Conservation (phyloP, 2,797 vertebrate genomes). For the Schizopygopsis pylzovi region DNA sequence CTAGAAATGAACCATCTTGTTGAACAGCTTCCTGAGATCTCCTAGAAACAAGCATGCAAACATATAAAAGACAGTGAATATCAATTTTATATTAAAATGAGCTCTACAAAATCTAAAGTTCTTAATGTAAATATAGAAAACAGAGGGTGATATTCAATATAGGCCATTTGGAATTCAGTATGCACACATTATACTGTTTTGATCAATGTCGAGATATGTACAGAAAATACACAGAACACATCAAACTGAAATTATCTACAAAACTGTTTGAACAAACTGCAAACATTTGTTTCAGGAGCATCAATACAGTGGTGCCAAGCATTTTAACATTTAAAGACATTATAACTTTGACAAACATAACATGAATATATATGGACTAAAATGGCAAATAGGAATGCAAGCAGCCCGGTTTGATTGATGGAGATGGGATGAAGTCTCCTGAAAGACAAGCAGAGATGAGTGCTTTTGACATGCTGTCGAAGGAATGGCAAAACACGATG, state of each 20-base stretch:
- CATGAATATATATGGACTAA: background rate
- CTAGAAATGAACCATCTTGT: constrained; percentile 63
- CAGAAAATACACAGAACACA: background rate
- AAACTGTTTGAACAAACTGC: background rate
- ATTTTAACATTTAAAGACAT: background rate
- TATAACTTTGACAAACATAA: background rate
- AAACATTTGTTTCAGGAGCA: background rate
- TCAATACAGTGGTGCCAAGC: background rate
- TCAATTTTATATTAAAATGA: background rate
- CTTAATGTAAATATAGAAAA: background rate
- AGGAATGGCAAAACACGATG: background rate
- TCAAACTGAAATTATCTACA: background rate
- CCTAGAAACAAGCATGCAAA: constrained; percentile 46
- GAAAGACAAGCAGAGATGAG: constrained; percentile 29
- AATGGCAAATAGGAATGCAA: constrained; percentile 2
- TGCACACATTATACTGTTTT: background rate
- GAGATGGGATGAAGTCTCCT: constrained; percentile 22
- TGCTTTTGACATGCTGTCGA: background rate
- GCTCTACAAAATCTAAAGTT: background rate
- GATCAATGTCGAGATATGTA: background rate
- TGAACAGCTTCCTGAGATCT: constrained; percentile 60
- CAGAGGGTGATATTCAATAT: background rate
- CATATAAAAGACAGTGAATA: background rate
- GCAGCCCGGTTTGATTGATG: background rate
- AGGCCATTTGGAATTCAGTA: background rate